Evolutionary conservation across 2,113 vertebrate genomes (phyloP).

Genomic region (Loxodonta africana): DNA sequence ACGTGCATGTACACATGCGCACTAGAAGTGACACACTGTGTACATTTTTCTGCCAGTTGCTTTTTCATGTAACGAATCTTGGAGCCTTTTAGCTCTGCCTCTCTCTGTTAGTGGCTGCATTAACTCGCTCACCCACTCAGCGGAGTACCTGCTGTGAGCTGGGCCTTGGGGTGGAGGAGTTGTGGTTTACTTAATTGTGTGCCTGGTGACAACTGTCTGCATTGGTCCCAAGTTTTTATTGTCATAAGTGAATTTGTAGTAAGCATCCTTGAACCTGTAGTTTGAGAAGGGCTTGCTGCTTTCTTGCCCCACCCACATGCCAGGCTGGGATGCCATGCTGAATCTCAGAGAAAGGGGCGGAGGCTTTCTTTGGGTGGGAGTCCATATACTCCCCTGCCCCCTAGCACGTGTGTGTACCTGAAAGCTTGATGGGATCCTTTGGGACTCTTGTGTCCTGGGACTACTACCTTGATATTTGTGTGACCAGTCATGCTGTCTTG

Average conservation of each 20-base stretch:
- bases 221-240: neutral
- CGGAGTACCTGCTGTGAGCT: neutral
- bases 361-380: neutral
- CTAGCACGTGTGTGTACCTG: neutral
- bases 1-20: neutral
- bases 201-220: neutral
- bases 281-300: neutral
- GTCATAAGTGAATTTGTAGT: neutral
- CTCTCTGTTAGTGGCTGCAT: neutral
- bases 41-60: neutral
- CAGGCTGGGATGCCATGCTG: accelerated
- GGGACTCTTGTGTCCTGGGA: neutral
- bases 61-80: conserved; percentile 35
- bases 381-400: neutral
- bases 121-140: neutral
- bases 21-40: neutral
- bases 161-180: neutral
- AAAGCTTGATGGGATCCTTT: neutral
- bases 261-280: neutral
- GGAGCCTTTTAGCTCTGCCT: neutral
- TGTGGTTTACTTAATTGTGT: neutral
- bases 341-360: neutral
- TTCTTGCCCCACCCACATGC: neutral
- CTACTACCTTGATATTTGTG: neutral
- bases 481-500: neutral